Evolutionary conservation across 2,888 invertebrate species (phyloP), one percentile per base, ranked within the genome.

Genomic region (Papilio gigon): DNA sequence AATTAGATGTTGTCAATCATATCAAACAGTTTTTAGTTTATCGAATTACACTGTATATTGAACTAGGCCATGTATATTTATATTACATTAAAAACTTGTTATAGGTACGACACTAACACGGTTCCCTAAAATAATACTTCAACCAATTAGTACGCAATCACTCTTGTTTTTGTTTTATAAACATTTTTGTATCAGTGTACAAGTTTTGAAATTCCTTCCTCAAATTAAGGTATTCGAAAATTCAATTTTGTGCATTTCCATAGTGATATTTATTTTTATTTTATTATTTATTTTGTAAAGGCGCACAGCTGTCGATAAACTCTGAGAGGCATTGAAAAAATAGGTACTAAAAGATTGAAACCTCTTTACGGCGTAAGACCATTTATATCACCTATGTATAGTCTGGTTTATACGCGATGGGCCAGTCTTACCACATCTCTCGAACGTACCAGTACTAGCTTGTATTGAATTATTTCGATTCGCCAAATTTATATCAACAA

Each of bases 361-460:
- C 37, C 30, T 68, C 59, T 68, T 25, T 50, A 64, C 40, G 50
- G 37, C 40, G 37, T 30, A 42, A 53, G 53, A 67, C 40, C 62
- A 58, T 44, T 30, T 9, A 25, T 50, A 14, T 53, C 8, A 44
- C 5, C 42, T n/a, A 56, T 56, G 37, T 35, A 30, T 30, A 14
- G 40, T 47, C 37, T 59, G 27, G 63, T 64, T 59, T 59, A 47
- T 50, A 44, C 56, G 53, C 62, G 61, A 56, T 63, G 44, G 65
- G 68, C 68, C 72, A 73, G 73, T 73, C 70, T 70, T 61, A 50
- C 25, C 27, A 59, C 68, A 44, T 64, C 73, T 68, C 30, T 65
- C 65, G 47, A 56, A 33, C 35, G 72, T 61, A n/a, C n/a, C n/a
- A n/a, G 42, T 30, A 37, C 70, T 61, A 47, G 68, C 59, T 65